Conservation (phyloP, 2,888 invertebrate species). For the Drosophila subsilvestris region DNA sequence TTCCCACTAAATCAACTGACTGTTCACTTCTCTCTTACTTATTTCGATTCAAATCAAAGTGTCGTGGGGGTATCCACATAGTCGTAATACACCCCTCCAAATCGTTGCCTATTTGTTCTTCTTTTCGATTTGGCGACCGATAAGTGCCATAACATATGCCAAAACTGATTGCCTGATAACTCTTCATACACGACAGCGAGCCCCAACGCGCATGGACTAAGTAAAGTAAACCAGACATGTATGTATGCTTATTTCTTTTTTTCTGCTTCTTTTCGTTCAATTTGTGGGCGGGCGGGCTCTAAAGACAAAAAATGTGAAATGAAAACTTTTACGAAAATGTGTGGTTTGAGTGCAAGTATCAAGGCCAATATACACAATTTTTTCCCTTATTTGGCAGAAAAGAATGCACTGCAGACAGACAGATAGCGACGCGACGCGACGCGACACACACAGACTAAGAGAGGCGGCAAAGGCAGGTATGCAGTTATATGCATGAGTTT, state of each 20-base stretch:
- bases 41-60: not conserved
- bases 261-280: not conserved
- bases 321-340: conserved; percentile 16
- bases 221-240: not conserved
- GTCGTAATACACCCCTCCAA: conserved; percentile 16
- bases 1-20: no score
- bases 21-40: no score
- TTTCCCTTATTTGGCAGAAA: conserved; percentile 35
- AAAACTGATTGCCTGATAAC: conserved; percentile 73
- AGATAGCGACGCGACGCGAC: not conserved
- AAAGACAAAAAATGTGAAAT: conserved; percentile 10
- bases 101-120: conserved; percentile 3
- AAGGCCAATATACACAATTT: conserved; percentile 10
- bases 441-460: conserved; percentile 5
- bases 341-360: conserved; percentile 6
- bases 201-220: no score
- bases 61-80: conserved; percentile 3
- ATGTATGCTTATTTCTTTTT: not conserved
- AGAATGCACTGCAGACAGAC: conserved; percentile 1
- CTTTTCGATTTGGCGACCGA: conserved; percentile 62
- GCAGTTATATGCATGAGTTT: not conserved
- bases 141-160: conserved; percentile 73
- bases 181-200: conserved; percentile 5
- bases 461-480: conserved; percentile 49
- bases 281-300: conserved; percentile 14